Evolutionary conservation across 2,797 vertebrate genomes (phyloP), one percentile per base, ranked within the genome.

Genomic region (Sebastes matsubarae): DNA sequence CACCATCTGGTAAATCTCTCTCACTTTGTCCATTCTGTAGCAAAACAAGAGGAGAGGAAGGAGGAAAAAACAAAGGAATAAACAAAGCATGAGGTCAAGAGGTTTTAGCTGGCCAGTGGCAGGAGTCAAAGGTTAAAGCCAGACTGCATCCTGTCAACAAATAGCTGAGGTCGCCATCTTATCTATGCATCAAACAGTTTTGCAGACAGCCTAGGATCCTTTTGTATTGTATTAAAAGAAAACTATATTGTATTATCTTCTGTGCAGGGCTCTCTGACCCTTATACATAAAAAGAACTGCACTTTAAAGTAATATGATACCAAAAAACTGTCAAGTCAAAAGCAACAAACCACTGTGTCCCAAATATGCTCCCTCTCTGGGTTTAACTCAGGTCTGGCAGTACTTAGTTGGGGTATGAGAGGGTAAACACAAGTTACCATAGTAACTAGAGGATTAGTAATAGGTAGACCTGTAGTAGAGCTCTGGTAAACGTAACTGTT

Each of bases 141-240:
- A 61, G 84, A 67, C 72, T 69, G 79, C 73, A 85, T 84, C 80
- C 90, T 89, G 85, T 85, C 80, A 81, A 79, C 82, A 88, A 72
- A 86, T 58, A 82, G 32, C 69, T 34, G 27, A 25, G 46, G 42
- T 25, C 22, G 18, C 60, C 67, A 29, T 69, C 68, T 81, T 65
- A 73, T 82, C 66, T 79, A 16, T 16, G 16, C 59, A 71, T 82
- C 68, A 81, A 20, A 69, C 14, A 34, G 4, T n/a, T 70, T 27
- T 54, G 5, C 24, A 71, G 25, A 52, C 32, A 46, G 75, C 14
- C 6, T 27, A 11, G 27, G 11, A 64, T 16, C 22, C 6, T 3
- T 2, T 58, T 70, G 30, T 27, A 20, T 65, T 54, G 29, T 42
- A 57, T 65, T 54, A 27, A 16, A 18, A 30, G 42, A 24, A 42